A percentile compares a stretch with the other conserved stretches of the same genome.
These are phyloP conservation scores for Leptoclinus maculatus DNA, from an alignment of 2,797 vertebrate genomes.

Conservation along the genomic window DNA sequence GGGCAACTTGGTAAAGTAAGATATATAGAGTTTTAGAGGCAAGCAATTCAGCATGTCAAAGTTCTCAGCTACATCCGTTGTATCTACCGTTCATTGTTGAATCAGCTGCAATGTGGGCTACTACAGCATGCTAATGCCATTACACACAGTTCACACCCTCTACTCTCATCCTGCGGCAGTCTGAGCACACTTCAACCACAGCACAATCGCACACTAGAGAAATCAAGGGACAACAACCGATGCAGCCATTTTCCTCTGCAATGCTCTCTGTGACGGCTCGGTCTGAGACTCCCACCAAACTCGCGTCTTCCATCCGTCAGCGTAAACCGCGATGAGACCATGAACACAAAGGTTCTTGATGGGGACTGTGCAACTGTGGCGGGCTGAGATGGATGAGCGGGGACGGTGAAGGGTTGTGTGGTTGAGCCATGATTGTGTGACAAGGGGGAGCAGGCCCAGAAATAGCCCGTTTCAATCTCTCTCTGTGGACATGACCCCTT, in stretches of 20 bases:
- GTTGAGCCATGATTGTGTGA: constrained; percentile 81
- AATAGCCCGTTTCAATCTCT: constrained; percentile 81
- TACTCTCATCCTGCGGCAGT: constrained; percentile 52
- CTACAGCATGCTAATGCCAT: constrained; percentile 47
- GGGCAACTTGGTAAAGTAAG: constrained; percentile 3
- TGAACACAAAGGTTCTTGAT: constrained; percentile 60
- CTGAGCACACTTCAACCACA: constrained; percentile 33
- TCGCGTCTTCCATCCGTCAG: constrained; percentile 49
- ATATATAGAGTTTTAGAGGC: neutral
- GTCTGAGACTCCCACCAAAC: constrained; percentile 56
- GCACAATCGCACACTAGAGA: constrained; percentile 53
- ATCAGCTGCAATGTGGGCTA: constrained; percentile 31
- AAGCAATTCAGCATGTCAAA: neutral
- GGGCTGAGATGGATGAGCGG: constrained; percentile 71
- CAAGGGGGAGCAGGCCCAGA: constrained; percentile 69
- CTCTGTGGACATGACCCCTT: constrained; percentile 79
- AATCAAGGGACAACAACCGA: constrained; percentile 57
- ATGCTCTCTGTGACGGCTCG: constrained; percentile 41
- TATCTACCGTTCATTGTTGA: constrained; percentile 20
- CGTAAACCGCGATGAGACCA: constrained; percentile 49
- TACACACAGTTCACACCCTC: constrained; percentile 53
- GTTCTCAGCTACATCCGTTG: constrained; percentile 5
- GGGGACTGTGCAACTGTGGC: constrained; percentile 47
- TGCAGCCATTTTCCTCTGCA: constrained; percentile 74
- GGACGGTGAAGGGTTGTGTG: constrained; percentile 76